Evolutionary conservation across 2,888 invertebrate species (phyloP), one percentile per base, ranked within the genome.

Genomic region (Drosophila rubida): DNA sequence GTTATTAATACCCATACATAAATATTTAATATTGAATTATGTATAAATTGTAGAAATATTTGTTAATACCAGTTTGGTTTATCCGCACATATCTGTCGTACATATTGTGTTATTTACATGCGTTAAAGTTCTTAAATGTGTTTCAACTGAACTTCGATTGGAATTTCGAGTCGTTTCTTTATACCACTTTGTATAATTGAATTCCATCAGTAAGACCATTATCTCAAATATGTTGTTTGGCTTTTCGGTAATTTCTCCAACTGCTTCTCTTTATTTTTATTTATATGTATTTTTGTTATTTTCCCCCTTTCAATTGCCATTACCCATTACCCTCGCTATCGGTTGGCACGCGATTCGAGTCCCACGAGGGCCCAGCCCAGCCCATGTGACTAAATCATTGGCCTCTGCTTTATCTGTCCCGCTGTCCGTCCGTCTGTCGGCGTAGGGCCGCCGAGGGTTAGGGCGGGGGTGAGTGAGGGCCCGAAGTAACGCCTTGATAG

Each of bases 31-130:
- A 37, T 39, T 51, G 57, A 73, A 65, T 71, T 72, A 70, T 69
- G 69, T 72, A 79, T 75, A 80, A 80, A 69, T 73, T 70, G 77
- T 83, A 70, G 77, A 80, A 83, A 83, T 77, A 44, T 60, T 53
- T 41, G 37, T 46, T 68, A 69, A 79, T 81, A 69, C 69, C 65
- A 63, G 54, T 68, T 64, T 66, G 37, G 13, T 23, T 30, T 30
- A 30, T 65, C n/a, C 53, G 37, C 13, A 42, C 13, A 42, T 55
- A n/a, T 44, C 42, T 27, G 37, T 35, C 16, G 8, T 42, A 25
- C 27, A 22, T 48, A 39, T 27, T 25, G 6, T 14, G 9, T 4
- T 55, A 44, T 57, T 50, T 63, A 50, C 30, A 57, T 44, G 41
- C 39, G 11, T 41, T 16, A 13, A 39, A 50, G 14, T 27, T 16